Percentiles rank a stretch among this genome's conserved stretches.
Evolutionary conservation across 2,888 invertebrate genomes (phyloP).

Genomic region (Mechanitis mazaeus): DNA sequence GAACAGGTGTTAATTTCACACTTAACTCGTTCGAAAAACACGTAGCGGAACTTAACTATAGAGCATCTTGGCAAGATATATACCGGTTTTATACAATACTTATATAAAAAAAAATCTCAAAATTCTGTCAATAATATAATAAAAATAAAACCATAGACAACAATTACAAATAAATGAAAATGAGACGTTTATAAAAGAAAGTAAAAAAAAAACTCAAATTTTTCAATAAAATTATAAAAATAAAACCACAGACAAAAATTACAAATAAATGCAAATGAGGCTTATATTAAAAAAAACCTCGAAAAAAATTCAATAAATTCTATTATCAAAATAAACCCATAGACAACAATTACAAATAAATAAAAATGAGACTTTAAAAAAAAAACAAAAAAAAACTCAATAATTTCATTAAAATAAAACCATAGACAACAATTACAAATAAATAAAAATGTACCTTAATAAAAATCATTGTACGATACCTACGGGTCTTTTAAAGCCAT

Average conservation of each 20-base stretch:
- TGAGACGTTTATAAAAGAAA: slow-evolving; percentile 1
- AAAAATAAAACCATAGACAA: no score
- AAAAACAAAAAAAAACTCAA: slow-evolving; percentile 1
- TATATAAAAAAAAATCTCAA: slow-evolving; percentile 11
- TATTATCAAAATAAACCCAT: background rate
- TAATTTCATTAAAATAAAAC: background rate
- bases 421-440: background rate
- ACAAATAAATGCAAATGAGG: background rate
- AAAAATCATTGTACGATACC: slow-evolving; percentile 7
- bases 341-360: no score
- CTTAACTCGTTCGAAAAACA: slow-evolving; percentile 30
- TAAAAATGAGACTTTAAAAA: background rate
- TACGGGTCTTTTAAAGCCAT: slow-evolving; percentile 21
- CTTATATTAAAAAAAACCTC: background rate
- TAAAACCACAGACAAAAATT: no score
- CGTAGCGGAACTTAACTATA: slow-evolving; percentile 27
- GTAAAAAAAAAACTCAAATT: background rate
- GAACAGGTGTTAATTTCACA: slow-evolving; percentile 40
- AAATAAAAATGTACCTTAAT: background rate
- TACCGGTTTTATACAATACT: slow-evolving; percentile 21
- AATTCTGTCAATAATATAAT: background rate
- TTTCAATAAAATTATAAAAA: background rate
- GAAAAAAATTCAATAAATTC: background rate
- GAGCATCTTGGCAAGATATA: slow-evolving; percentile 12
- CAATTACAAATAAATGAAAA: background rate